Evolutionary conservation across 2,797 vertebrate species (phyloP).

Genomic region (Champsocephalus gunnari): DNA sequence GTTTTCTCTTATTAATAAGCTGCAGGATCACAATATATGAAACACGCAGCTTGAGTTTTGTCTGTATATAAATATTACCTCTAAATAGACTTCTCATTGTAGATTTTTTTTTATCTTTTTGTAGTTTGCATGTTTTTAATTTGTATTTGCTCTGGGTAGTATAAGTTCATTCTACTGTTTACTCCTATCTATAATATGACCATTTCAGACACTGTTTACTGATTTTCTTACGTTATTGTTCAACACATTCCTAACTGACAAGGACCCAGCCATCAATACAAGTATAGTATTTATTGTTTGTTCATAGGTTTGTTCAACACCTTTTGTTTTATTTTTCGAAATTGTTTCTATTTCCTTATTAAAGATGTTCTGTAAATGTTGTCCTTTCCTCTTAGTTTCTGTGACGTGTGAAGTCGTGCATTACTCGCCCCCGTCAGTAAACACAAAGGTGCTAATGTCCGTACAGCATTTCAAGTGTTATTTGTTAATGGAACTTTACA

Average conservation of each 20-base stretch:
- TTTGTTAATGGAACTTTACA: constrained; percentile 33
- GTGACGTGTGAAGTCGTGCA: background rate
- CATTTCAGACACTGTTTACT: constrained; percentile 1
- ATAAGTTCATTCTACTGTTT: background rate
- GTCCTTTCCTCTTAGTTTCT: background rate
- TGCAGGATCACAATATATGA: constrained; percentile 12
- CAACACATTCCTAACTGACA: constrained; percentile 16
- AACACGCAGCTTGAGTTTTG: background rate
- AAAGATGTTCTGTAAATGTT: background rate
- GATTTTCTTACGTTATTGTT: constrained; percentile 10
- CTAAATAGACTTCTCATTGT: background rate
- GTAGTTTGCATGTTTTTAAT: background rate
- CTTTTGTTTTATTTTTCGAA: background rate
- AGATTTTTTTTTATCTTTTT: background rate
- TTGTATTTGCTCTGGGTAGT: background rate
- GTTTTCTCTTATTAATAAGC: constrained; percentile 3
- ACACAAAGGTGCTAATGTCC: constrained; percentile 17
- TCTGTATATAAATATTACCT: background rate
- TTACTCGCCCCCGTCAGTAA: background rate
- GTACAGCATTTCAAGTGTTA: constrained; percentile 9
- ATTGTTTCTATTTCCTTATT: constrained; percentile 4
- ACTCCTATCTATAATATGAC: background rate
- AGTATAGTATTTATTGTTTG: background rate
- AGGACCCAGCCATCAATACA: background rate
- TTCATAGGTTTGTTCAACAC: constrained; percentile 25